Evolutionary conservation across 2,113 vertebrate genomes (phyloP).

Genomic region (Charadrius vociferus): DNA sequence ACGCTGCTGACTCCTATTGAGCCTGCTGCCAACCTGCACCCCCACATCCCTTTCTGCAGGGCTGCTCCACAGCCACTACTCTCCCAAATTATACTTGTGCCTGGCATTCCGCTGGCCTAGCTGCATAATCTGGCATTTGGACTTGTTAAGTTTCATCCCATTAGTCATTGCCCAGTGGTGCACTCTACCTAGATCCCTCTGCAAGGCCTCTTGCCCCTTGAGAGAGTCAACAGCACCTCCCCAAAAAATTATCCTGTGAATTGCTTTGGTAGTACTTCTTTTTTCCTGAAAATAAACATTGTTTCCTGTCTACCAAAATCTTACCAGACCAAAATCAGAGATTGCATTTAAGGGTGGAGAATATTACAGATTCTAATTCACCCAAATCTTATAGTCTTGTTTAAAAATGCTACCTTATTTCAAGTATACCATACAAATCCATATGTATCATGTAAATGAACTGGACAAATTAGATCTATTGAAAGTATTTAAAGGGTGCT

Average conservation of each 20-base stretch:
- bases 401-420: not conserved
- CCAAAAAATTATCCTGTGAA: not conserved
- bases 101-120: rapidly evolving
- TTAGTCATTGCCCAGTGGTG: no score
- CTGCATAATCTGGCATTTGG: not conserved
- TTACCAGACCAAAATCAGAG: not conserved
- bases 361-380: not conserved
- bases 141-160: not conserved
- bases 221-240: not conserved
- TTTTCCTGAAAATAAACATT: not conserved
- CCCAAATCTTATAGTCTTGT: not conserved
- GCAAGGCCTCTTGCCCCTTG: not conserved
- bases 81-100: no score
- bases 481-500: not conserved
- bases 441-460: not conserved
- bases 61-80: not conserved
- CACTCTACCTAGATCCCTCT: not conserved
- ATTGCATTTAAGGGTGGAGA: not conserved
- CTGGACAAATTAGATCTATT: not conserved
- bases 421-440: not conserved
- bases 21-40: not conserved
- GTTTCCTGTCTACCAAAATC: not conserved
- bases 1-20: not conserved
- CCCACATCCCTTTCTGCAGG: not conserved
- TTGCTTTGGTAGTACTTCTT: not conserved